A percentile compares a stretch with the other conserved stretches of the same genome.
Conservation (phyloP, 2,113 vertebrate species). For the Jacana jacana region DNA sequence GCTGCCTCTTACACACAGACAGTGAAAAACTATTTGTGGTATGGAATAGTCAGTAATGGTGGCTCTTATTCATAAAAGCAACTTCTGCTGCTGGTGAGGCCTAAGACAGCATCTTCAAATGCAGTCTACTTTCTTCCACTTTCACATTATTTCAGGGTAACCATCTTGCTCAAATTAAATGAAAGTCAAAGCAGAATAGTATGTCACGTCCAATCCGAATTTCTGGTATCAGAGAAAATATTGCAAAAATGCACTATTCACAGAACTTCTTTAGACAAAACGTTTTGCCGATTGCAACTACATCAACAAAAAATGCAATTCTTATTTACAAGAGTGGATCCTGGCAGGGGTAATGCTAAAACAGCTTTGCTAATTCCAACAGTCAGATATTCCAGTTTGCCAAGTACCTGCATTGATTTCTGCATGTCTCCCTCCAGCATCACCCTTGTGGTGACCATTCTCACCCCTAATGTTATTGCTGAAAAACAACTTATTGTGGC, state of each 20-base stretch:
- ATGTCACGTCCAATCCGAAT: not conserved
- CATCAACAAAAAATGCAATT: not conserved
- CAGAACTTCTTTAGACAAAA: not conserved
- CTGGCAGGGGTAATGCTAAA: conserved; percentile 21
- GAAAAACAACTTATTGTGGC: not conserved
- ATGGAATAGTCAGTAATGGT: not conserved
- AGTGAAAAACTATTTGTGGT: not conserved
- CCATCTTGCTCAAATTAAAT: not conserved
- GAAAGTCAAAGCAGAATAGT: not conserved
- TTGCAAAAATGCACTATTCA: not conserved
- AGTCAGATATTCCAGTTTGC: not conserved
- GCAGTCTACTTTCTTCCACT: not conserved
- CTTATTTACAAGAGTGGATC: conserved; percentile 4
- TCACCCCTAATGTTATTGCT: not conserved
- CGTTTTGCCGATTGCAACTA: not conserved
- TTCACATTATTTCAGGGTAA: not conserved
- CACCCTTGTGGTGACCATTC: not conserved
- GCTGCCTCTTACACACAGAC: not conserved
- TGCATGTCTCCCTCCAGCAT: not conserved
- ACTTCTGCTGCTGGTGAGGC: not conserved
- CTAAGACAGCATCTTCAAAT: not conserved
- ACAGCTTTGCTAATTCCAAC: conserved; percentile 7
- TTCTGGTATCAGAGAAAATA: not conserved
- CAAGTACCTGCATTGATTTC: not conserved
- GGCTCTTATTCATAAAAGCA: not conserved